Evolutionary conservation across 2,888 invertebrate genomes (phyloP).

Genomic region (Unio pictorum): DNA sequence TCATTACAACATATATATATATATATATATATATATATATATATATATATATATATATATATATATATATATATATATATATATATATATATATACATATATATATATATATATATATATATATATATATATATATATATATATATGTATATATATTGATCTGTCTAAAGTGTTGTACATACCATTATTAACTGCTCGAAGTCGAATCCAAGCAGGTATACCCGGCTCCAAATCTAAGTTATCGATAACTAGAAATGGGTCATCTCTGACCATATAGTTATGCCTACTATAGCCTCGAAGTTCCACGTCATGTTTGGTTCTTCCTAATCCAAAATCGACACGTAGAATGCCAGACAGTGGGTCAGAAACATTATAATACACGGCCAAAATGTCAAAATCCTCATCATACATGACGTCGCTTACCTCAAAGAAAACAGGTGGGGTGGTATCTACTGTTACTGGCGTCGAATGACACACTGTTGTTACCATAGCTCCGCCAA

Average conservation of each 20-base stretch:
- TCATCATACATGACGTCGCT: conserved; percentile 51
- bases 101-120: no score
- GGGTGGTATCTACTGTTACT: conserved; percentile 48
- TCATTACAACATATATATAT: no score
- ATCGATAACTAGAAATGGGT: conserved; percentile 43
- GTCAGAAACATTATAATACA: conserved; percentile 48
- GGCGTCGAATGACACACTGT: conserved; percentile 54
- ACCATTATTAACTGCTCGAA: conserved; percentile 53
- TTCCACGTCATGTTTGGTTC: conserved; percentile 48
- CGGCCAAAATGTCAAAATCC: conserved; percentile 47
- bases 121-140: no score
- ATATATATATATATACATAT: no score
- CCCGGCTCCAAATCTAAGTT: conserved; percentile 50
- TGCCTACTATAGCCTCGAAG: conserved; percentile 40
- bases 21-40: no score
- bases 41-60: no score
- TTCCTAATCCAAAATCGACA: conserved; percentile 53
- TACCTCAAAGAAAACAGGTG: conserved; percentile 41
- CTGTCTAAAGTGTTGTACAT: background rate
- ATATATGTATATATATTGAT: no score
- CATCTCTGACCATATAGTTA: conserved; percentile 30
- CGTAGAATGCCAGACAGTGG: conserved; percentile 36
- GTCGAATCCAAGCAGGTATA: conserved; percentile 52
- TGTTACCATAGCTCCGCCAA: conserved; percentile 52
- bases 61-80: no score